Conservation (phyloP, 2,888 invertebrate species). For the Pegoplata infirma region DNA sequence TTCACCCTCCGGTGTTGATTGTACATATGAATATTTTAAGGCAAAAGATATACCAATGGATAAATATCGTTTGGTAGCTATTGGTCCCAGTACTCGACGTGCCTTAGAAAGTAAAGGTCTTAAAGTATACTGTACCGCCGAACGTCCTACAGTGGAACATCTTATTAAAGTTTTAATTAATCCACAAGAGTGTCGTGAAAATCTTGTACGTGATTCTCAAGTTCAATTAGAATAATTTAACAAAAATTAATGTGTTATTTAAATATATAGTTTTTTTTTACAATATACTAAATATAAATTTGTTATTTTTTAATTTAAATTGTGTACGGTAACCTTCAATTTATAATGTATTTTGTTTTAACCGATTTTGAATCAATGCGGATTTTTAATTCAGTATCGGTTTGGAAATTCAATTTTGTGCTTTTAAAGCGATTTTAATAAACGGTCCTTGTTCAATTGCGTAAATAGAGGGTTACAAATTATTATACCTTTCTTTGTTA, state of each 20-base stretch:
- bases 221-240: conserved; percentile 23
- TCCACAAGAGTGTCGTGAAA: conserved; percentile 71
- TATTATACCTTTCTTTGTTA: no score
- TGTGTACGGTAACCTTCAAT: no score
- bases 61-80: conserved; percentile 79
- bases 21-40: conserved; percentile 77
- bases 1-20: conserved; percentile 81
- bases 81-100: conserved; percentile 81
- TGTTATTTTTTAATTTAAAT: no score
- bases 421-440: no score
- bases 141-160: conserved; percentile 80
- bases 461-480: no score
- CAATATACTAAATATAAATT: no score
- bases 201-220: conserved; percentile 45
- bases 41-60: conserved; percentile 71
- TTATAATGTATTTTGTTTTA: no score
- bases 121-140: conserved; percentile 78
- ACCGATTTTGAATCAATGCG: no score
- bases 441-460: no score
- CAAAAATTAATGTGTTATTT: neutral
- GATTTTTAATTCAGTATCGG: no score
- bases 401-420: no score
- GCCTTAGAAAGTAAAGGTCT: conserved; percentile 78
- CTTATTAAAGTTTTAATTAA: conserved; percentile 78
- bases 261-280: neutral